Conservation (phyloP, 2,113 vertebrate genomes). For the Thamnaconus septentrionalis region DNA sequence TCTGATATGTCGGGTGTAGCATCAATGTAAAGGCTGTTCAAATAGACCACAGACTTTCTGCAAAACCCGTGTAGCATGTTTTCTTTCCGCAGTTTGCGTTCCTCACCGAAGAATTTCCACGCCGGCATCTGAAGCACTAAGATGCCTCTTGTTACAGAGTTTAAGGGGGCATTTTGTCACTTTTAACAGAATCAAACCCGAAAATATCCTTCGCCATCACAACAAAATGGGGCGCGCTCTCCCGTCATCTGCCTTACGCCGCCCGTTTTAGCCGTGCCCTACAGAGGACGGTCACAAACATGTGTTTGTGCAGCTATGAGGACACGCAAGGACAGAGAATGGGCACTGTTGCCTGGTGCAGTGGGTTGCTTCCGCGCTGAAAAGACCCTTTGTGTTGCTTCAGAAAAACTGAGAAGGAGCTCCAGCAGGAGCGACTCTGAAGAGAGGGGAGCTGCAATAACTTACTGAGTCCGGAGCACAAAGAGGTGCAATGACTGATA, state of each 20-base stretch:
- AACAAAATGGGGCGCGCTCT: too few species aligned
- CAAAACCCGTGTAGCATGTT: not conserved
- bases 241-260: constrained; percentile 9
- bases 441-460: constrained; percentile 32
- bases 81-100: not conserved
- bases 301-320: constrained; percentile 51
- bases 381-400: constrained; percentile 64
- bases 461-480: constrained; percentile 12
- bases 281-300: constrained; percentile 55
- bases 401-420: constrained; percentile 45
- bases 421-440: constrained; percentile 61
- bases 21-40: constrained; percentile 1
- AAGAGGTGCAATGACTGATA: constrained; percentile 38
- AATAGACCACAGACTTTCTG: not conserved
- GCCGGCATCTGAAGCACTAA: too few species aligned
- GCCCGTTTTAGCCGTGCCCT: constrained; percentile 12
- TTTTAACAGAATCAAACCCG: not conserved
- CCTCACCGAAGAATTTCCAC: too few species aligned
- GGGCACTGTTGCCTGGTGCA: constrained; percentile 44
- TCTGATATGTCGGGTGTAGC: constrained; percentile 1
- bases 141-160: too few species aligned
- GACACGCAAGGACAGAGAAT: constrained; percentile 35
- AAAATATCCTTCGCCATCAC: not conserved
- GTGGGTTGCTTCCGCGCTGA: constrained; percentile 47
- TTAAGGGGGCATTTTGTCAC: not conserved